Evolutionary conservation across 2,888 invertebrate genomes (phyloP), one percentile per base, ranked within the genome.

Genomic region (Parthenolecanium corni): DNA sequence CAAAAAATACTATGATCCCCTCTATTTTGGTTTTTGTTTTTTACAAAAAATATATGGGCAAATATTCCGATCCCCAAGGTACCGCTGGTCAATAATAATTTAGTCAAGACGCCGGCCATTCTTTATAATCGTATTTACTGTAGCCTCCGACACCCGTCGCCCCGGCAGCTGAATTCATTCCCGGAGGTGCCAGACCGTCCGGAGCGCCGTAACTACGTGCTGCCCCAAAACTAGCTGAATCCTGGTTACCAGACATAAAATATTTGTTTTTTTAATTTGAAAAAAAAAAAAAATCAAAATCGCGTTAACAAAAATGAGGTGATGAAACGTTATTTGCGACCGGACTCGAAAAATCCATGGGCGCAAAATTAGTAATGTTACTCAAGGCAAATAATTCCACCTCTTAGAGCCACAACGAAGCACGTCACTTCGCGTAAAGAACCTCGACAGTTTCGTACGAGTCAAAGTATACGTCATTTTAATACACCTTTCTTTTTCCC

Each of bases 101-200:
- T 67, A 70, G 69, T 81, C 81, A 81, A 78, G 81, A 80, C 76
- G 80, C 78, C 76, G 80, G 80, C 81, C 81, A 81, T 77, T 81
- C 81, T 79, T 81, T 80, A 77, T 79, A 80, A 77, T 81, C 81
- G 78, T 76, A 78, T 72, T 77, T 78, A 66, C 75, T 75, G 66
- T 76, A 71, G 75, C 81, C 72, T 76, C 82, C 78, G 70, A 82
- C 82, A 49, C 79, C 79, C 67, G 78, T 80, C 64, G 77, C 79
- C 66, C 80, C 81, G 65, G 77, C 80, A 68, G 40, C 38, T 36
- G 52, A 53, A 38, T 20, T 53, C 52, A 53, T 53, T 53, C 31
- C 52, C 52, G 52, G 52, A 53, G 52, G 52, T 68, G 80, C 81
- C 68, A 79, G 80, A 68, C 78, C 78, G 70, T 76, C 76, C 64